These are phyloP conservation scores for Cremastobaeus sp. DNA, from an alignment of 2,888 invertebrate species.

Conservation along the genomic window DNA sequence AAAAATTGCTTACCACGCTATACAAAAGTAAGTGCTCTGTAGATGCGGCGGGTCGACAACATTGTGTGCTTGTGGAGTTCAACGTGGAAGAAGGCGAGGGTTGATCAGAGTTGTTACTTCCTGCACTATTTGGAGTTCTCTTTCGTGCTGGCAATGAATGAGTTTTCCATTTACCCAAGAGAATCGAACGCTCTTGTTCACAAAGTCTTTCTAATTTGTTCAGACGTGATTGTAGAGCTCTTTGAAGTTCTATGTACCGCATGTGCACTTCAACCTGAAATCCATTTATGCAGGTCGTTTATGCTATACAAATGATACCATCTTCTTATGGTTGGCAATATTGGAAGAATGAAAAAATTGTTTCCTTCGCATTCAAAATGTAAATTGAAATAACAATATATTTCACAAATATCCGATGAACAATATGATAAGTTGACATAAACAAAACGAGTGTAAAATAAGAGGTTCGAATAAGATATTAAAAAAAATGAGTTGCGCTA, in stretches of 20 bases:
- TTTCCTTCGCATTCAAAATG: too few relatives aligned
- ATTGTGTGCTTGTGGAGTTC: slow-evolving; percentile 78
- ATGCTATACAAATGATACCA: too few relatives aligned
- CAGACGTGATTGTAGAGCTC: slow-evolving; percentile 90
- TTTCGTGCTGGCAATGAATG: slow-evolving; percentile 92
- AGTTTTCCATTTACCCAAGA: slow-evolving; percentile 93
- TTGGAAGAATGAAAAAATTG: too few relatives aligned
- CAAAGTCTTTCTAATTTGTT: slow-evolving; percentile 90
- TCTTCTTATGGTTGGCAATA: too few relatives aligned
- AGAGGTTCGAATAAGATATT: too few relatives aligned
- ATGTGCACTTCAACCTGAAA: slow-evolving; percentile 91
- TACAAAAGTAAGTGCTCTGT: slow-evolving; percentile 83
- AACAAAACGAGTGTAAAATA: too few relatives aligned
- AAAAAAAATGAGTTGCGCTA: too few relatives aligned
- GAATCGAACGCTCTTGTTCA: slow-evolving; percentile 88
- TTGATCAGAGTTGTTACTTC: slow-evolving; percentile 69
- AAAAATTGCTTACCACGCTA: slow-evolving; percentile 73
- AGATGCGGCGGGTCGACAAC: slow-evolving; percentile 88
- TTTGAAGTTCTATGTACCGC: slow-evolving; percentile 93
- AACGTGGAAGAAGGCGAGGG: slow-evolving; percentile 73
- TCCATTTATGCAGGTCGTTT: not conserved
- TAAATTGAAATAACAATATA: too few relatives aligned
- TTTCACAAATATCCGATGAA: too few relatives aligned
- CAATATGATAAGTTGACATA: too few relatives aligned
- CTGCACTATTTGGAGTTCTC: slow-evolving; percentile 83